Base-by-base conservation (phyloP, 2,888 invertebrate species). In the Volucella zonaria region DNA sequence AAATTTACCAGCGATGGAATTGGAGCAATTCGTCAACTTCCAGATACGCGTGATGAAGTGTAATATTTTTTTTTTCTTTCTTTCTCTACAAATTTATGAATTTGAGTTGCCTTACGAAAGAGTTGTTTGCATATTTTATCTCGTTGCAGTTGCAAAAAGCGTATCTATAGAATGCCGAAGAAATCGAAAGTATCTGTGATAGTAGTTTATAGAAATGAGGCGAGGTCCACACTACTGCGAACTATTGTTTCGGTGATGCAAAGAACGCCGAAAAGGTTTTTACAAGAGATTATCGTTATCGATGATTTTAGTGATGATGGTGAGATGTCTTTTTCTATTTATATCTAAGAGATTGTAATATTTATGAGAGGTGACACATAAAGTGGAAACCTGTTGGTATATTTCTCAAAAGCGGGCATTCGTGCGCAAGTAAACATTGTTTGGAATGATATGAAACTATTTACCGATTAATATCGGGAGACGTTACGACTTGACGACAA, bases 291-390 rank as follows among this genome's bases (percentile, higher is more conserved):
- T 1, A 89, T 91, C 59, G 51, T 91, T 73, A 88, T 91, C 70
- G 91, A 91, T 82, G 91, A 91, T 68, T 87, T 73, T 74, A 91
- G 90, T 76, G 86, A 87, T 9, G 89, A 91, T 87, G 89, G 91
- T 91, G 74, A 87, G 88, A 49, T 47, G 8, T 52, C n/a, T 14
- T 4, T 49, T 31, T 23, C 9, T 8, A 14, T 1, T 45, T 23
- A 8, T n/a, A 54, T 54, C 23, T 31, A 1, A 8, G 0, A 31
- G 18, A 31, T 31, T 12, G 1, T 3, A 1, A 6, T 31, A 8
- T 12, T 23, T 52, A 15, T 9, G 15, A 6, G 18, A 9, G 8
- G n/a, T n/a, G 49, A 42, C 15, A 15, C 9, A 8, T 12, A 15
- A 42, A 42, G 12, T 6, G 56, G 18, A 23, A 23, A 23, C 18